Evolutionary conservation across 2,888 invertebrate species (phyloP).

Genomic region (Agrotis exclamationis): DNA sequence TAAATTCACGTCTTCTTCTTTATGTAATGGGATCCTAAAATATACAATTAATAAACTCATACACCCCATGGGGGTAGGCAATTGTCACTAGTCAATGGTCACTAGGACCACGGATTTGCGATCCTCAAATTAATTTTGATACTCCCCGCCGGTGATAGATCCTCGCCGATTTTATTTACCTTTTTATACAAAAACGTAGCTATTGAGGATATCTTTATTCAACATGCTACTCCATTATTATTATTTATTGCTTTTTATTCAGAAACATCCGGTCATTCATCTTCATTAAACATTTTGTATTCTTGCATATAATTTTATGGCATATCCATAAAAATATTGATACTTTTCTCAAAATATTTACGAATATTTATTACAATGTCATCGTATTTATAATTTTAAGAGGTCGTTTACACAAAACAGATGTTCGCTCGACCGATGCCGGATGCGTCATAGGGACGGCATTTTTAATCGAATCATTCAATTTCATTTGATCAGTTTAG

Average conservation of each 20-base stretch:
- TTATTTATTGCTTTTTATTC: conserved; percentile 19
- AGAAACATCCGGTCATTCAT: conserved; percentile 22
- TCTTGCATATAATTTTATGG: conserved; percentile 7
- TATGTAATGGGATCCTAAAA: background rate
- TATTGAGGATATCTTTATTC: conserved; percentile 2
- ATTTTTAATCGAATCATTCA: conserved; percentile 1
- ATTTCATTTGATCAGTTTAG: background rate
- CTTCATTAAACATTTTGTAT: conserved; percentile 14
- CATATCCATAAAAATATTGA: conserved; percentile 24
- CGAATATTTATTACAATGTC: conserved; percentile 9
- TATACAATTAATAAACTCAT: background rate
- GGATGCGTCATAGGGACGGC: conserved; percentile 12
- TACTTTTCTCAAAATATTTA: conserved; percentile 16
- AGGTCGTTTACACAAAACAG: conserved; percentile 5
- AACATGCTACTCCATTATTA: background rate
- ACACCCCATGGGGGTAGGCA: background rate
- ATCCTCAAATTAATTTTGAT: background rate
- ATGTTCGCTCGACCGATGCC: conserved; percentile 17
- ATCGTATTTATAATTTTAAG: conserved; percentile 12
- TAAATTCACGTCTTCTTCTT: background rate
- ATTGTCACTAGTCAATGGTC: too few relatives aligned
- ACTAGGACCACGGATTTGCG: too few relatives aligned
- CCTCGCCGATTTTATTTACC: background rate
- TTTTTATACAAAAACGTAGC: background rate
- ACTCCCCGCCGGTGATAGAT: background rate